Percentiles rank a stretch among this genome's conserved stretches.
Evolutionary conservation across 2,888 invertebrate species (phyloP).

Genomic region (Xanthostigma xanthostigma): DNA sequence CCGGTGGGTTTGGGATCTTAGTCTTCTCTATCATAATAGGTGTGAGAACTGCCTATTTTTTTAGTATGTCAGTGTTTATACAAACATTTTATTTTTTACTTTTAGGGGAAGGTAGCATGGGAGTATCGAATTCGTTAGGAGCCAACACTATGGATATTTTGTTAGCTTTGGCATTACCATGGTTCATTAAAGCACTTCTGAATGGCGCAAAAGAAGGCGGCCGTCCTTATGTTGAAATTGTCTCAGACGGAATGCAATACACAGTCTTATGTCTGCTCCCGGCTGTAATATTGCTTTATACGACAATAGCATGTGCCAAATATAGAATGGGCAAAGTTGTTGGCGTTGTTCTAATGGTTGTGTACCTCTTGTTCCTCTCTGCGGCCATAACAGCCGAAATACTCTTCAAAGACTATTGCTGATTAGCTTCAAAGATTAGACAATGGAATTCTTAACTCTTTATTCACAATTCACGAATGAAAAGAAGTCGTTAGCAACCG

Average conservation of each 20-base stretch:
- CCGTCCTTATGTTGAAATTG: slow-evolving; percentile 42
- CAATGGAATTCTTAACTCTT: too few relatives aligned
- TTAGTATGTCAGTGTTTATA: too few relatives aligned
- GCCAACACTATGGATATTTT: slow-evolving; percentile 76
- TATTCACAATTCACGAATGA: too few relatives aligned
- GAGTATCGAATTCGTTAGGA: slow-evolving; percentile 74
- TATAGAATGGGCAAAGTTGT: slow-evolving; percentile 54
- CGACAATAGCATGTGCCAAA: slow-evolving; percentile 49
- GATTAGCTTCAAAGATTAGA: too few relatives aligned
- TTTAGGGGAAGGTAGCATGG: slow-evolving; percentile 69
- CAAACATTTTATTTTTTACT: background rate
- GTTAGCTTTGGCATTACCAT: slow-evolving; percentile 68
- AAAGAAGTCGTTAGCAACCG: background rate
- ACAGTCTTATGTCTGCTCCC: slow-evolving; percentile 63
- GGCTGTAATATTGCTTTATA: slow-evolving; percentile 55
- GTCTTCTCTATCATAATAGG: too few relatives aligned
- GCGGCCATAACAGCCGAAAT: slow-evolving; percentile 67
- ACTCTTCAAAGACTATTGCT: slow-evolving; percentile 16
- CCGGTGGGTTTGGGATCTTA: too few relatives aligned
- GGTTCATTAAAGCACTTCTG: slow-evolving; percentile 61
- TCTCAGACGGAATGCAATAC: slow-evolving; percentile 68
- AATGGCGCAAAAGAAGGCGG: slow-evolving; percentile 24
- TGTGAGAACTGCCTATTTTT: too few relatives aligned
- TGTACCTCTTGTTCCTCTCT: slow-evolving; percentile 57
- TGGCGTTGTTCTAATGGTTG: slow-evolving; percentile 45